Percentiles rank a stretch among this genome's conserved stretches.
Conservation (phyloP, 2,888 invertebrate genomes). For the Limnephilus auricula region DNA sequence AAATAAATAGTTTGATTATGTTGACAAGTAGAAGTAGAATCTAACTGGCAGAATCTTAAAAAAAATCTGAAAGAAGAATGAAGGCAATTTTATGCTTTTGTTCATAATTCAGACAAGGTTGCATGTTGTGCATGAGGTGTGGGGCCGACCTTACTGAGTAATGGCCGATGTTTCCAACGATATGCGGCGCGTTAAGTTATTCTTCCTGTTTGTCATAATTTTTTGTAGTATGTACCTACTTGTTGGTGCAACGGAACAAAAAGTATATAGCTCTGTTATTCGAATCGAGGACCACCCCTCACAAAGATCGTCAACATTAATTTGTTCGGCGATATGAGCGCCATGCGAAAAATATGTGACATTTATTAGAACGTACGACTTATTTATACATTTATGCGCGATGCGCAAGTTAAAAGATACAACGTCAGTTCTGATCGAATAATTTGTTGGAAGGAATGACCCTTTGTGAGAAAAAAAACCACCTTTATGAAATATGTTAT, state of each 20-base stretch:
- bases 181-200: slow-evolving; percentile 21
- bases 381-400: not conserved
- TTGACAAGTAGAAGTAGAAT: not conserved
- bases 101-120: not conserved
- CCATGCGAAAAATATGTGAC: not conserved
- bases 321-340: not conserved
- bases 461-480: not conserved
- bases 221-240: not conserved
- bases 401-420: not conserved
- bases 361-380: not conserved
- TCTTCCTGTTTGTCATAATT: slow-evolving; percentile 38
- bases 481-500: not conserved
- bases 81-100: not conserved
- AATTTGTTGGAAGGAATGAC: not conserved
- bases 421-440: not conserved
- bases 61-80: not conserved
- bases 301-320: not conserved
- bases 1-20: not conserved
- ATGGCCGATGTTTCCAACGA: slow-evolving; percentile 22
- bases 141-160: slow-evolving; percentile 2
- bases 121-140: slow-evolving; percentile 4
- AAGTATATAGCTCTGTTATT: not conserved
- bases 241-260: not conserved
- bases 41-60: not conserved
- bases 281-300: not conserved